These are phyloP conservation scores for Tiphia femorata DNA, from an alignment of 2,888 invertebrate genomes.

Conservation along the genomic window DNA sequence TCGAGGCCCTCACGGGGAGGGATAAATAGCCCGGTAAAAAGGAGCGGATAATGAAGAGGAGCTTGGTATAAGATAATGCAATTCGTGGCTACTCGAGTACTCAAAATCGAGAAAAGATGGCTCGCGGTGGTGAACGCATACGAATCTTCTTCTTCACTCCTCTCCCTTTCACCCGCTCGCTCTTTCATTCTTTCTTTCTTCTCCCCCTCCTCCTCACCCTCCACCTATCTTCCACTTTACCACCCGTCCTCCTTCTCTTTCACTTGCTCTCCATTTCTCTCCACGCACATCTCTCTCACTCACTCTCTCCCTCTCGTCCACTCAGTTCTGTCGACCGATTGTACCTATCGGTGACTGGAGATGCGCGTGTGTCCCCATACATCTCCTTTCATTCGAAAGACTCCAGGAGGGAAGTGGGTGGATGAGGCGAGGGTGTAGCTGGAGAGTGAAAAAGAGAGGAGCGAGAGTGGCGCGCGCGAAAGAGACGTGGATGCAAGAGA, in stretches of 20 bases:
- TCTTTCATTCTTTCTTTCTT: slow-evolving; percentile 1
- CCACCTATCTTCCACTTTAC: neutral
- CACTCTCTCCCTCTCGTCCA: slow-evolving; percentile 9
- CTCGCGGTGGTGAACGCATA: neutral
- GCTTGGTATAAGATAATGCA: neutral
- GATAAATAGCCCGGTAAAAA: too few relatives aligned
- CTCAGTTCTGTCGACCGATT: slow-evolving; percentile 35
- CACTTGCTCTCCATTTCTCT: neutral
- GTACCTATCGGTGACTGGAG: slow-evolving; percentile 41
- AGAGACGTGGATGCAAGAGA: slow-evolving; percentile 21
- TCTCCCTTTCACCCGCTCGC: too few relatives aligned
- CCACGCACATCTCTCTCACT: too few relatives aligned
- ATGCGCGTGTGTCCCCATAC: slow-evolving; percentile 39
- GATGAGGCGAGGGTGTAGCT: slow-evolving; percentile 32
- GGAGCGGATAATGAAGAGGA: neutral
- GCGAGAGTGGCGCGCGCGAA: slow-evolving; percentile 27
- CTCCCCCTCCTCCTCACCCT: neutral
- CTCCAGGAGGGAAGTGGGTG: slow-evolving; percentile 32
- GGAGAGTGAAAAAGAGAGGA: slow-evolving; percentile 21
- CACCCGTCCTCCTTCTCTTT: neutral
- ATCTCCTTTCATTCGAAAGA: slow-evolving; percentile 46
- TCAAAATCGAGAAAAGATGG: neutral
- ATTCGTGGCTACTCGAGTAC: neutral
- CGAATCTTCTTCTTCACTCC: neutral
- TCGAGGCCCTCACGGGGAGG: too few relatives aligned